Percentiles rank a stretch among this genome's conserved stretches.
phyloP scores from a whole-genome alignment of 53 echinoderm and acorn worm species.

The Hippasteria phrygiana region DNA sequence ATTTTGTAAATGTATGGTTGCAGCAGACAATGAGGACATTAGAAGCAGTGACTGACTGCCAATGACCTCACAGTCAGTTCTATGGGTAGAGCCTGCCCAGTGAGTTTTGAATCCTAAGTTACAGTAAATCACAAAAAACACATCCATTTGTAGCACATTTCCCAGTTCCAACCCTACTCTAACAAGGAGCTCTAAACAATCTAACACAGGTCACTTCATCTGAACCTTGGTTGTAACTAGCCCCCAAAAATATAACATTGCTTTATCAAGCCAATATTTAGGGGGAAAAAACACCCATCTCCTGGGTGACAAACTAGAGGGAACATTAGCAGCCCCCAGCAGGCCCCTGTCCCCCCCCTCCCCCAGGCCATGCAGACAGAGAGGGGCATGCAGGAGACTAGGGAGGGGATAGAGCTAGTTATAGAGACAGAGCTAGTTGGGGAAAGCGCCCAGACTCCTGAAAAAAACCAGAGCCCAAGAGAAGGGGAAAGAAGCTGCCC shows the following conservation, averaged over 20 bases:
- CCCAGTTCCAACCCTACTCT: no score
- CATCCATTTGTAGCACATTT: no score
- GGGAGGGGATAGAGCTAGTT: no score
- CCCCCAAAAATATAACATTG: background rate
- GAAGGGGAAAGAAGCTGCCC: background rate
- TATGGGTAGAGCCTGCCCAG: no score
- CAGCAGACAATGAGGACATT: no score
- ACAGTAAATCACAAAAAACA: no score
- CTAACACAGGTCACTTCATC: background rate
- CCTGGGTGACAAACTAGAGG: background rate
- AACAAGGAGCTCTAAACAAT: no score
- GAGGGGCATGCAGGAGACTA: background rate
- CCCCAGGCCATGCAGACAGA: background rate
- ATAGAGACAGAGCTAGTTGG: no score
- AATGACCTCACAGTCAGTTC: no score
- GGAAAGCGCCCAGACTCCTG: background rate
- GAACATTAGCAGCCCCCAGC: conserved; percentile 4
- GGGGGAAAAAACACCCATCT: background rate
- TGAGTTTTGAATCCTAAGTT: no score
- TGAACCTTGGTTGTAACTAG: background rate
- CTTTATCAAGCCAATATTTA: background rate
- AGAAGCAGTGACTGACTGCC: no score
- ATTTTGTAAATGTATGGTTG: no score
- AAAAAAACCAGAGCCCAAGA: conserved; percentile 8
- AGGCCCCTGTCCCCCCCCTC: conserved; percentile 3